These are phyloP conservation scores for Bellardia pandia DNA, from an alignment of 2,888 invertebrate genomes.

Conservation along the genomic window DNA sequence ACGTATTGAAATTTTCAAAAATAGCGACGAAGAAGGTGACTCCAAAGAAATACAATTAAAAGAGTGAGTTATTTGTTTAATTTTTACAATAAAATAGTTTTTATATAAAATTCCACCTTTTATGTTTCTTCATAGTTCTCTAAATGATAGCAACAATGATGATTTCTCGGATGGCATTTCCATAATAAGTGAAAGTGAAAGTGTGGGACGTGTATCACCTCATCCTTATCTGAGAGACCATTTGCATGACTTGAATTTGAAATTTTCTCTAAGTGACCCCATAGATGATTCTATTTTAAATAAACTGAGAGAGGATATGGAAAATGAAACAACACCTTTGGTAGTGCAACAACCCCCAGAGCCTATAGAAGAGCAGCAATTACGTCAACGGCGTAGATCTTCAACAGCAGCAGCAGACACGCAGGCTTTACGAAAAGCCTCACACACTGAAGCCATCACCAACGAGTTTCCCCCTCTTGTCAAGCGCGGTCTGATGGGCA, in stretches of 20 bases:
- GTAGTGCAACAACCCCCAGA: not conserved
- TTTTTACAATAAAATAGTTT: not conserved
- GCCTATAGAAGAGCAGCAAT: conserved; percentile 36
- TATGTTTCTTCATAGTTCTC: conserved; percentile 35
- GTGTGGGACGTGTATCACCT: conserved; percentile 81
- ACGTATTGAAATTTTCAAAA: conserved; percentile 64
- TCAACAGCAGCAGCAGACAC: conserved; percentile 16
- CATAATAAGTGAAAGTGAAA: conserved; percentile 83
- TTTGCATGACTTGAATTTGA: conserved; percentile 77
- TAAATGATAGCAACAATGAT: conserved; percentile 74
- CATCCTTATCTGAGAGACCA: conserved; percentile 78
- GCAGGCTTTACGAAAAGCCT: conserved; percentile 26
- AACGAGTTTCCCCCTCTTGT: conserved; percentile 70
- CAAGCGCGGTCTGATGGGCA: conserved; percentile 76
- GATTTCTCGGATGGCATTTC: conserved; percentile 84
- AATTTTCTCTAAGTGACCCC: conserved; percentile 49
- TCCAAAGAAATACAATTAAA: conserved; percentile 8
- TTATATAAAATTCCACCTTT: not conserved
- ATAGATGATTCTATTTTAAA: conserved; percentile 46
- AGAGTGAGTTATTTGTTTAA: conserved; percentile 12
- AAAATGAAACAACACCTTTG: not conserved
- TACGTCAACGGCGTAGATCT: conserved; percentile 55
- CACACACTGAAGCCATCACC: conserved; percentile 11
- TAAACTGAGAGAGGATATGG: conserved; percentile 26
- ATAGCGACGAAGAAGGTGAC: conserved; percentile 34